These are phyloP conservation scores for Philopotamus ludificatus DNA, from an alignment of 1,140 invertebrate species.

Conservation along the genomic window DNA sequence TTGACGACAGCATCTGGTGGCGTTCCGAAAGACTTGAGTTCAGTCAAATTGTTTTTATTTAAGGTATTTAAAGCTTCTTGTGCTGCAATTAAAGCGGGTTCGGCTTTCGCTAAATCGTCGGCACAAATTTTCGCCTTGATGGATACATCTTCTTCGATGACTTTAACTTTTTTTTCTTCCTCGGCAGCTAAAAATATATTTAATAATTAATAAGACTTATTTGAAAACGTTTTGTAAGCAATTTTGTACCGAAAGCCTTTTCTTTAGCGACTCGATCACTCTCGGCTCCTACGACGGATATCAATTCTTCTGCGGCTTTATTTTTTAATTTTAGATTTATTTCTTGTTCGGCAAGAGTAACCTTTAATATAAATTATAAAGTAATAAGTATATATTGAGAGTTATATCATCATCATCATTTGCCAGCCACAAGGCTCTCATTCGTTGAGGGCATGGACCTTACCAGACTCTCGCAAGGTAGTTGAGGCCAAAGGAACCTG, in stretches of 20 bases:
- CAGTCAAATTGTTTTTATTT: conserved; percentile 92
- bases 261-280: conserved; percentile 87
- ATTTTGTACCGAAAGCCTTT: conserved; percentile 68
- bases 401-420: background rate
- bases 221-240: background rate
- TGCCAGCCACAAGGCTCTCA: no score
- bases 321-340: conserved; percentile 86
- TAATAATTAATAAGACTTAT: conserved; percentile 5
- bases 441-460: no score
- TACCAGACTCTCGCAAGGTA: no score
- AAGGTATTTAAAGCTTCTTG: conserved; percentile 89
- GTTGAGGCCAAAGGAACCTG: no score
- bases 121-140: conserved; percentile 85
- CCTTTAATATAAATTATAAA: conserved; percentile 62
- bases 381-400: background rate
- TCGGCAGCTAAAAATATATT: conserved; percentile 58
- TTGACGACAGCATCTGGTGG: conserved; percentile 80
- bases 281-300: conserved; percentile 84
- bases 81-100: conserved; percentile 86
- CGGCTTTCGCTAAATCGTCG: conserved; percentile 85
- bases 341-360: conserved; percentile 84
- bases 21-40: conserved; percentile 89
- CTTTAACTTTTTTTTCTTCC: conserved; percentile 87
- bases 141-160: conserved; percentile 84
- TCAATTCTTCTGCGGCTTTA: conserved; percentile 85